Evolutionary conservation across 2,113 vertebrate genomes (phyloP).

Genomic region (Grammomys surdaster): DNA sequence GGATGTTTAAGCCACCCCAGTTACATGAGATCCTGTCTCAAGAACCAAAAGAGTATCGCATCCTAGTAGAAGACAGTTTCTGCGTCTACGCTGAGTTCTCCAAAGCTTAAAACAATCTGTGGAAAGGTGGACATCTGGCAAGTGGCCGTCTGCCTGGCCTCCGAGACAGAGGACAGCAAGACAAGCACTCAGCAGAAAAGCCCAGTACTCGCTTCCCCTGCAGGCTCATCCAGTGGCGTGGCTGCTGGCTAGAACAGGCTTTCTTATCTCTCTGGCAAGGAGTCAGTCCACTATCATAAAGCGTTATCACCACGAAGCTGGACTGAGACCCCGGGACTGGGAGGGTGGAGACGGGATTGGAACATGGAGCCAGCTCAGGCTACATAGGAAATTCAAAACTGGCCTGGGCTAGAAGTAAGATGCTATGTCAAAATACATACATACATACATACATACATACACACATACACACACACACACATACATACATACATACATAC

Average conservation of each 20-base stretch:
- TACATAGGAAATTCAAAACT: background rate
- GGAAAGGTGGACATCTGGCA: background rate
- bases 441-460: too few species aligned
- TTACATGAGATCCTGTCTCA: background rate
- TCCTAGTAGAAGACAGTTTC: background rate
- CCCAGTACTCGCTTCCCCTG: background rate
- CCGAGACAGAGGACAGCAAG: constrained; percentile 32
- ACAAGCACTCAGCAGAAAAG: background rate
- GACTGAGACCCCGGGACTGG: background rate
- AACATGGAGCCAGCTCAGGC: background rate
- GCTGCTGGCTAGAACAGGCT: background rate
- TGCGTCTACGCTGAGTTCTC: background rate
- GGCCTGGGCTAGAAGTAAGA: background rate
- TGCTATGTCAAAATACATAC: background rate
- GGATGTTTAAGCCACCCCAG: background rate
- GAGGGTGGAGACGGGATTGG: background rate
- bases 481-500: too few species aligned
- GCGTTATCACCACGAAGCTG: background rate
- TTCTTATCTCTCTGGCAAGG: constrained; percentile 25
- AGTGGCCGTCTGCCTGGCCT: background rate
- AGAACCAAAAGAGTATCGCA: background rate
- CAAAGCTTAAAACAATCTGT: constrained; percentile 7
- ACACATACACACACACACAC: too few species aligned
- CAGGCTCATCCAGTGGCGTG: background rate
- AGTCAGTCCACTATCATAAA: constrained; percentile 43